Evolutionary conservation across 2,113 vertebrate species (phyloP).

Genomic region (Larimichthys polyactis): DNA sequence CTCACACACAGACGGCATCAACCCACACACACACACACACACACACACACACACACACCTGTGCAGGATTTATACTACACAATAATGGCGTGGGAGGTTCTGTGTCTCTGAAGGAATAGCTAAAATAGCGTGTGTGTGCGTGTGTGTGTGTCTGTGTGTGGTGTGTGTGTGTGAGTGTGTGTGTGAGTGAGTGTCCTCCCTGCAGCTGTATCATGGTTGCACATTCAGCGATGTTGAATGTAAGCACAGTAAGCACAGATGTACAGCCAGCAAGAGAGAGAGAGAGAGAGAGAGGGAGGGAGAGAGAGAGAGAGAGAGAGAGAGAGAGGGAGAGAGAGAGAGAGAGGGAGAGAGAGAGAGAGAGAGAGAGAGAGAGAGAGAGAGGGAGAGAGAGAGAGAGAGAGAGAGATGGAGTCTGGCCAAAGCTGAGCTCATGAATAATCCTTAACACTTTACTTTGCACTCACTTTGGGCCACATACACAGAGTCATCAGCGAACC

Average conservation of each 20-base stretch:
- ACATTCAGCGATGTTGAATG: conserved; percentile 49
- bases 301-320: neutral
- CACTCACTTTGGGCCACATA: conserved; percentile 1
- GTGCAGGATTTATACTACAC: conserved; percentile 30
- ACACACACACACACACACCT: conserved; percentile 50
- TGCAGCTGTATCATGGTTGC: conserved; percentile 55
- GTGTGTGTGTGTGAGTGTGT: neutral
- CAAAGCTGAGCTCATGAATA: conserved; percentile 47
- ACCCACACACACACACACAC: conserved; percentile 46
- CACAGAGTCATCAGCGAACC: neutral
- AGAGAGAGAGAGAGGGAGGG: neutral
- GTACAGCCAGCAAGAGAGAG: neutral
- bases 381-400: neutral
- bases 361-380: neutral
- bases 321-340: neutral
- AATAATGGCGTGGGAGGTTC: conserved; percentile 54
- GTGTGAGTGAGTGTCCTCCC: conserved; percentile 4
- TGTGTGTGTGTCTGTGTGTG: neutral
- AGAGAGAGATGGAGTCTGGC: neutral
- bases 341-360: neutral
- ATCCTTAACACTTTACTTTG: conserved; percentile 32
- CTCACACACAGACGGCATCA: conserved; percentile 53
- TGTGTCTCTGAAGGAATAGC: conserved; percentile 33
- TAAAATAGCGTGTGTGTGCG: conserved; percentile 21
- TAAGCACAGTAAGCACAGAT: conserved; percentile 46